Percentiles rank a stretch among this genome's conserved stretches.
These are phyloP conservation scores for Drosophila erecta DNA, from an alignment of 1,140 invertebrate genomes.

Conservation along the genomic window DNA sequence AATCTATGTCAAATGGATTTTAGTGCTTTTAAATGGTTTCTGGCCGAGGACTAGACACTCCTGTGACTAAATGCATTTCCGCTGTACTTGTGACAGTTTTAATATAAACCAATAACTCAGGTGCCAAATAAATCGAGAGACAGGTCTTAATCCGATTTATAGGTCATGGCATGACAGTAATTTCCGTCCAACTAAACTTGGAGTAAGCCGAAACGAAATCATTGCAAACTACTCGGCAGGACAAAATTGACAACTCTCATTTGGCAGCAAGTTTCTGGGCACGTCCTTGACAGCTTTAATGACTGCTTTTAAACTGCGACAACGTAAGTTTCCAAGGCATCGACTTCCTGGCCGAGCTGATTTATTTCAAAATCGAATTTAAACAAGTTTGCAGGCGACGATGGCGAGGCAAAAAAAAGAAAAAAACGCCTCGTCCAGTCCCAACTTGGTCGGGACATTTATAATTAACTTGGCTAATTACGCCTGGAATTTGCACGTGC, in stretches of 20 bases:
- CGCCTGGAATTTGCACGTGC: constrained; percentile 70
- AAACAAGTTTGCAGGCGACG: constrained; percentile 64
- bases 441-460: constrained; percentile 52
- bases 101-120: constrained; percentile 1
- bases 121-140: constrained; percentile 23
- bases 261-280: constrained; percentile 47
- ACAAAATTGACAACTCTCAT: constrained; percentile 53
- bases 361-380: constrained; percentile 71
- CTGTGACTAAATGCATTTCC: constrained; percentile 33
- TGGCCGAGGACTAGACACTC: neutral
- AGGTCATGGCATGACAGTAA: constrained; percentile 26
- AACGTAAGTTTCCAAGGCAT: constrained; percentile 5
- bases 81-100: constrained; percentile 8
- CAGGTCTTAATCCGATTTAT: constrained; percentile 8
- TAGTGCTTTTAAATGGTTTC: neutral
- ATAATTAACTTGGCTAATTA: constrained; percentile 80
- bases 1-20: neutral
- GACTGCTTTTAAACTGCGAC: constrained; percentile 32
- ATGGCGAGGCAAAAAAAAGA: neutral
- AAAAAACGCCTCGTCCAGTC: constrained; percentile 33
- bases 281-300: constrained; percentile 63
- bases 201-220: constrained; percentile 1
- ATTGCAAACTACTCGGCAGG: constrained; percentile 3
- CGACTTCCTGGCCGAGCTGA: constrained; percentile 32
- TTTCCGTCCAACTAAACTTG: constrained; percentile 27